phyloP scores from a whole-genome alignment of 2,797 vertebrate genomes.

The Oryzias sinensis region DNA sequence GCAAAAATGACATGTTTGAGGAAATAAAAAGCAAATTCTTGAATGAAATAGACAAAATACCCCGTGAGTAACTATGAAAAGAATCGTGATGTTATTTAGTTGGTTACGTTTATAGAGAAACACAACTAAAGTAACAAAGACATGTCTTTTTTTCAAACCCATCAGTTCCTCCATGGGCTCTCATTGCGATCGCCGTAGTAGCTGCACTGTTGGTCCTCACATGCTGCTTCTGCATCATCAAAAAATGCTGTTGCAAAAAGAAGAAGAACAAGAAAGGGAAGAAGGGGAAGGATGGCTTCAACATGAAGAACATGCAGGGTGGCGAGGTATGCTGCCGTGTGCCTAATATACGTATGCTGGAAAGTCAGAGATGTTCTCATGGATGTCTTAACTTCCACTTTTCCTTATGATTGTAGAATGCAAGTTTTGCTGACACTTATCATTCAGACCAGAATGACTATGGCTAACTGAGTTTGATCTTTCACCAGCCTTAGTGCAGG shows the following conservation, averaged over 20 bases:
- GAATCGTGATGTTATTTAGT: not conserved
- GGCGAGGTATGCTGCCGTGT: constrained; percentile 74
- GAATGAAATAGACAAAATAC: constrained; percentile 94
- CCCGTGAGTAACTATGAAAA: constrained; percentile 78
- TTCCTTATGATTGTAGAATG: constrained; percentile 12
- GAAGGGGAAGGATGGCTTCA: constrained; percentile 91
- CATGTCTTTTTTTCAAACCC: constrained; percentile 16
- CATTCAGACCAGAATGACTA: constrained; percentile 14
- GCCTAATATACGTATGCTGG: constrained; percentile 7
- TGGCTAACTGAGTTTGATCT: constrained; percentile 66
- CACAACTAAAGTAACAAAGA: not conserved
- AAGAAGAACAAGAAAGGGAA: constrained; percentile 99
- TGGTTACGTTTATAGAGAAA: not conserved
- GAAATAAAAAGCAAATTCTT: constrained; percentile 92
- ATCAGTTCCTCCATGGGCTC: constrained; percentile 93
- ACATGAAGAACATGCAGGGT: constrained; percentile 85
- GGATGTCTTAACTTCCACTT: constrained; percentile 18
- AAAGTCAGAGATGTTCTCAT: constrained; percentile 8
- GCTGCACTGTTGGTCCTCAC: constrained; percentile 90
- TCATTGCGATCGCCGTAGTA: constrained; percentile 93
- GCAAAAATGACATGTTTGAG: constrained; percentile 87
- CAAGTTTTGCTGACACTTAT: constrained; percentile 14
- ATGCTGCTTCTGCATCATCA: constrained; percentile 98
- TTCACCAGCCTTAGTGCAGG: constrained; percentile 65
- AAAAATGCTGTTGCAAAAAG: constrained; percentile 99